phyloP scores from a whole-genome alignment of 2,888 invertebrate genomes.

The Colostygia pectinataria region DNA sequence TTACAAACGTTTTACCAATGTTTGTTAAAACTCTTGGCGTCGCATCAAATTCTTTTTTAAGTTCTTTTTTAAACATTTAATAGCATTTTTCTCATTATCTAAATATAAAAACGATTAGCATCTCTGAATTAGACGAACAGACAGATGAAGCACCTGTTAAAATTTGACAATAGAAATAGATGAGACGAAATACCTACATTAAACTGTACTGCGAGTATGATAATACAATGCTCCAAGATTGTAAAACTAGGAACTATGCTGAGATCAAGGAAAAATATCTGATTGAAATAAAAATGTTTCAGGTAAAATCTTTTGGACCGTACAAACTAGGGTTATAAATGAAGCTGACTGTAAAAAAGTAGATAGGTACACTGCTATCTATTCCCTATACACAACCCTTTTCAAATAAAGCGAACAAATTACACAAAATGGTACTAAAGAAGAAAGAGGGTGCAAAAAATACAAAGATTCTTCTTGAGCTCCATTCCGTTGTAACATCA shows the following conservation, averaged over 20 bases:
- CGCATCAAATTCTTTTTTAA: slow-evolving; percentile 33
- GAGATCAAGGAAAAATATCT: too few relatives aligned
- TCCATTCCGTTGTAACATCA: slow-evolving; percentile 37
- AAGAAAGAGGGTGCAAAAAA: slow-evolving; percentile 23
- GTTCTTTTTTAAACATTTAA: slow-evolving; percentile 27
- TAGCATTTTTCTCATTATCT: slow-evolving; percentile 28
- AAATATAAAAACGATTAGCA: slow-evolving; percentile 26
- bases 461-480: slow-evolving; percentile 33
- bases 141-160: slow-evolving; percentile 19
- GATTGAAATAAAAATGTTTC: too few relatives aligned
- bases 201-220: too few relatives aligned
- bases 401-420: slow-evolving; percentile 22
- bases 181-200: slow-evolving; percentile 6
- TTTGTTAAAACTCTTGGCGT: slow-evolving; percentile 35
- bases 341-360: not conserved
- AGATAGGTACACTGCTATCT: slow-evolving; percentile 4
- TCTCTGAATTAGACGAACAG: slow-evolving; percentile 11
- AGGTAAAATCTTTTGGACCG: not conserved
- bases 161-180: slow-evolving; percentile 12
- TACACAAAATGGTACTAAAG: slow-evolving; percentile 20
- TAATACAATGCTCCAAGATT: too few relatives aligned
- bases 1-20: too few relatives aligned
- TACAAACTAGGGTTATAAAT: not conserved
- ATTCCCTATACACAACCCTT: slow-evolving; percentile 21
- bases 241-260: too few relatives aligned